These are phyloP conservation scores for Chironomus striatipennis DNA, from an alignment of 1,140 invertebrate species.

Conservation along the genomic window DNA sequence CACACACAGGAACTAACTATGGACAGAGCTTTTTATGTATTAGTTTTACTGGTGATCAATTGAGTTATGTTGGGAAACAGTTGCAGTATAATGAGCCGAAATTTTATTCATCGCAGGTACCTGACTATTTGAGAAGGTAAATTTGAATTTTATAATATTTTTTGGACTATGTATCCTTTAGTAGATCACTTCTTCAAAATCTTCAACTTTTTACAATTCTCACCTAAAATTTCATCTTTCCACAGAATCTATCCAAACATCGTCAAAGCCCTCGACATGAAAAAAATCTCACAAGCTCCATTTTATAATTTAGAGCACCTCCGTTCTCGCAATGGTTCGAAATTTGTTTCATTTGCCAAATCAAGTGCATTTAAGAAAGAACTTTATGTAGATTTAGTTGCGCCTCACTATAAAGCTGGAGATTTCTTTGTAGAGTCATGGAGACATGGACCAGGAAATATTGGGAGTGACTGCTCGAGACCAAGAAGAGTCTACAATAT, in stretches of 20 bases:
- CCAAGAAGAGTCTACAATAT: slow-evolving; percentile 59
- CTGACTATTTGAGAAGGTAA: slow-evolving; percentile 37
- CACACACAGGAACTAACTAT: slow-evolving; percentile 56
- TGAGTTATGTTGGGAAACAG: slow-evolving; percentile 63
- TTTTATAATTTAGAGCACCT: slow-evolving; percentile 50
- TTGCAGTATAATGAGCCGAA: slow-evolving; percentile 68
- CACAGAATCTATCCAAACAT: slow-evolving; percentile 49
- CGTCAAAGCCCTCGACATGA: slow-evolving; percentile 49
- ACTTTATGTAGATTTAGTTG: slow-evolving; percentile 74
- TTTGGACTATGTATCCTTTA: no score
- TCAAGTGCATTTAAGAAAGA: slow-evolving; percentile 67
- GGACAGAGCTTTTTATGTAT: slow-evolving; percentile 86
- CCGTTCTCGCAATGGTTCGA: slow-evolving; percentile 45
- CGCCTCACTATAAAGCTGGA: slow-evolving; percentile 52
- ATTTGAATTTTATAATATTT: no score
- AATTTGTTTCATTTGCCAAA: slow-evolving; percentile 74
- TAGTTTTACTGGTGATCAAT: slow-evolving; percentile 51
- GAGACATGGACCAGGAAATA: slow-evolving; percentile 67
- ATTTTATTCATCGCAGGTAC: slow-evolving; percentile 53
- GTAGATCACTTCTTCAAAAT: no score
- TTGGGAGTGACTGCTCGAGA: slow-evolving; percentile 57
- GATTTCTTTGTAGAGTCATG: slow-evolving; percentile 78
- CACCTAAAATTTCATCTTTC: not conserved
- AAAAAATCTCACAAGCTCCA: slow-evolving; percentile 51
- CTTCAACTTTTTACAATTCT: not conserved